phyloP scores from a whole-genome alignment of 2,113 vertebrate species.

The Hippocampus abdominalis region DNA sequence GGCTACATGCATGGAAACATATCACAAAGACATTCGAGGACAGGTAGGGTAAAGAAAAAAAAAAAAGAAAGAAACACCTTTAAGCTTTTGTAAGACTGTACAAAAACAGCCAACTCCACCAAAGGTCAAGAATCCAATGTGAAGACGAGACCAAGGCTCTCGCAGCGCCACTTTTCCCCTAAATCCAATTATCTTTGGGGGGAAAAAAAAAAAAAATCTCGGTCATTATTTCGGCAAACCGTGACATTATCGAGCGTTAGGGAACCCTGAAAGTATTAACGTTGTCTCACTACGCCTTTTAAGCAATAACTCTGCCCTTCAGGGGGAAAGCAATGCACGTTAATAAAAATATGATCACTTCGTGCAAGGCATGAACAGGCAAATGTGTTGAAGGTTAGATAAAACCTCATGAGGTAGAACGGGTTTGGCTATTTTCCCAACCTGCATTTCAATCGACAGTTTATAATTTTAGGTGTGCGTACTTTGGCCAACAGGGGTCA shows the following conservation, averaged over 20 bases:
- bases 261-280: slow-evolving; percentile 2
- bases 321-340: slow-evolving; percentile 2
- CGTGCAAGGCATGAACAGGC: slow-evolving; percentile 14
- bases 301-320: not conserved
- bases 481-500: no score
- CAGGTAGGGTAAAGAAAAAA: not conserved
- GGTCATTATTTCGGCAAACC: slow-evolving; percentile 25
- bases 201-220: not conserved
- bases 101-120: slow-evolving; percentile 1
- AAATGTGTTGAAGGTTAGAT: slow-evolving; percentile 11
- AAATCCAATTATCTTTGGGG: slow-evolving; percentile 37
- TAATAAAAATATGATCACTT: slow-evolving; percentile 9
- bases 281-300: slow-evolving; percentile 2
- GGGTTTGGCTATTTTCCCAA: not conserved
- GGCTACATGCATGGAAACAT: slow-evolving; percentile 10
- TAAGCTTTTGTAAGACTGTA: not conserved
- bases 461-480: no score
- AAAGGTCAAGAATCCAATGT: slow-evolving; percentile 36
- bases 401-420: not conserved
- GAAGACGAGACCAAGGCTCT: slow-evolving; percentile 7
- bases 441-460: no score
- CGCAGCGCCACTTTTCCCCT: slow-evolving; percentile 7
- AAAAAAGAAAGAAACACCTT: not conserved
- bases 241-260: slow-evolving; percentile 12
- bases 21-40: slow-evolving; percentile 17